Evolutionary conservation across 1,140 invertebrate genomes (phyloP).

Genomic region (Bombus superbus): DNA sequence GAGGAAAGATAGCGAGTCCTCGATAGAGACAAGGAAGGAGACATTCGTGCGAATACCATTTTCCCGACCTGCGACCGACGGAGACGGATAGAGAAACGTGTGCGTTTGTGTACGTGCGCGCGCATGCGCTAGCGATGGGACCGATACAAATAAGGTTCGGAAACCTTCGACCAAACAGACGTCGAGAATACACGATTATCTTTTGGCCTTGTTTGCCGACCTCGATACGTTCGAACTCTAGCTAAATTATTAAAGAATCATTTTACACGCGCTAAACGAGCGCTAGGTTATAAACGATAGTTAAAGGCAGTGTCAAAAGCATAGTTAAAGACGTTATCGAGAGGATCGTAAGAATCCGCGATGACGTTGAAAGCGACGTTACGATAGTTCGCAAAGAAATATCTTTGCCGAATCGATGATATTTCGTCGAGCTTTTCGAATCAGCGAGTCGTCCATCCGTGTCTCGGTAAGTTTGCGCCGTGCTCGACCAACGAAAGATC

Average conservation of each 20-base stretch:
- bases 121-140: slow-evolving; percentile 36
- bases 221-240: neutral
- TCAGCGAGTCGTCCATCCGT: no score
- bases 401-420: no score
- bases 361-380: no score
- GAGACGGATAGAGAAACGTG: neutral
- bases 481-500: no score
- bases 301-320: no score
- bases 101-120: neutral
- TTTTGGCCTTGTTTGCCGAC: neutral
- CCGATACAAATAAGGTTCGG: neutral
- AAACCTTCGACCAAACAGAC: slow-evolving; percentile 17
- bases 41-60: slow-evolving; percentile 12
- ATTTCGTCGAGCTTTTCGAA: no score
- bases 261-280: neutral
- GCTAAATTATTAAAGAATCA: neutral
- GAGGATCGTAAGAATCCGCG: neutral
- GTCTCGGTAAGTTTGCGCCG: no score
- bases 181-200: slow-evolving; percentile 12
- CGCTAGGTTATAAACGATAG: neutral
- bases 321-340: no score
- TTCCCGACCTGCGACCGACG: neutral
- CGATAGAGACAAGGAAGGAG: slow-evolving; percentile 35
- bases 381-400: no score
- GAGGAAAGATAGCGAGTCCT: slow-evolving; percentile 9